phyloP scores from a whole-genome alignment of 2,888 invertebrate genomes.

The Brachynemurus nebulosus region DNA sequence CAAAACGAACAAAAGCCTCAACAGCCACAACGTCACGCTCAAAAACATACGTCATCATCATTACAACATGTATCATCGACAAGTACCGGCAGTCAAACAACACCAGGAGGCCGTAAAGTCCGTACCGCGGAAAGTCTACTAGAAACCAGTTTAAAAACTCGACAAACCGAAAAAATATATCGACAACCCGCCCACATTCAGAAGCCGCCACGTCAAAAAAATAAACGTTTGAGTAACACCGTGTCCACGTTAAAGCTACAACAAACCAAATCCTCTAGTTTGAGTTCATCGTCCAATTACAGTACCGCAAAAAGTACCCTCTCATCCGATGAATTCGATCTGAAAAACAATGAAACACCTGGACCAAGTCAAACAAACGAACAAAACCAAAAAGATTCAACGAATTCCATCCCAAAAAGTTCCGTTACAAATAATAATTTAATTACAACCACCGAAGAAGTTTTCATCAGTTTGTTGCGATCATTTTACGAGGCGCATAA shows the following conservation, averaged over 20 bases:
- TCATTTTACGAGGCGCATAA: conserved; percentile 78
- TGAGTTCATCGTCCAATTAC: neutral
- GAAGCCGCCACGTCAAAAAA: neutral
- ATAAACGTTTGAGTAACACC: neutral
- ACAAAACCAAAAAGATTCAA: conserved; percentile 22
- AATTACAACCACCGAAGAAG: conserved; percentile 47
- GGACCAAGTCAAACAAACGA: conserved; percentile 26
- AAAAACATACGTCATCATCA: too few relatives aligned
- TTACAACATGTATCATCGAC: too few relatives aligned
- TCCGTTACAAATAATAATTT: conserved; percentile 19
- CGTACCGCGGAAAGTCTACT: conserved; percentile 8
- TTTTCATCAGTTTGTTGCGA: conserved; percentile 60
- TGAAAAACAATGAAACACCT: conserved; percentile 18
- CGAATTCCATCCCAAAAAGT: neutral
- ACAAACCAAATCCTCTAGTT: neutral
- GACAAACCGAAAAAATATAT: neutral
- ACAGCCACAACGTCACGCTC: neutral
- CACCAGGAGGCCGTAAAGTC: neutral
- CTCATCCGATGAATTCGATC: neutral
- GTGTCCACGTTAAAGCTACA: neutral
- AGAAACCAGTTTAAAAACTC: conserved; percentile 5
- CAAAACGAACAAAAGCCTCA: conserved; percentile 2
- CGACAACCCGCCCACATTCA: neutral
- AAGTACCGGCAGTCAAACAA: neutral
- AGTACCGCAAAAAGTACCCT: neutral